phyloP scores from a whole-genome alignment of 2,113 vertebrate species.

The Cyphomyrus discorhynchus region DNA sequence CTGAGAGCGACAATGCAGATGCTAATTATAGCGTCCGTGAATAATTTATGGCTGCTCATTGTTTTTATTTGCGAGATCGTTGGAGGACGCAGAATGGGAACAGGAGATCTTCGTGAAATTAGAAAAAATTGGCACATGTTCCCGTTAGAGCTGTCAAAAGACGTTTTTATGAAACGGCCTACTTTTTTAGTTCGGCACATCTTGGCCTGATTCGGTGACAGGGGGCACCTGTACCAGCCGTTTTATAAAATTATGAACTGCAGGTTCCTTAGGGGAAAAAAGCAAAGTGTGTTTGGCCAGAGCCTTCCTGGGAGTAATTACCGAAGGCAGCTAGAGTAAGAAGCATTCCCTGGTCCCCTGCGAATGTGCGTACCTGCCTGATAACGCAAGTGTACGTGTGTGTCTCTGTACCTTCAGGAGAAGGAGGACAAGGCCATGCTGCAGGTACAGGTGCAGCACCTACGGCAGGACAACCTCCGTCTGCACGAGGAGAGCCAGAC shows the following conservation, averaged over 20 bases:
- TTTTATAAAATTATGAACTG: background rate
- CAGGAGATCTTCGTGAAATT: background rate
- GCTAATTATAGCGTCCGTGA: background rate
- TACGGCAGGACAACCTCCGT: slow-evolving; percentile 73
- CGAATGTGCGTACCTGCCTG: background rate
- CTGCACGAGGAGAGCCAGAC: slow-evolving; percentile 80
- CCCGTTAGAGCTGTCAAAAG: background rate
- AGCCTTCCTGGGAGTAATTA: background rate
- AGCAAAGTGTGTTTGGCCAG: background rate
- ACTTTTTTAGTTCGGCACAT: background rate
- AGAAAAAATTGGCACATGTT: background rate
- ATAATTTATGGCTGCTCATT: background rate
- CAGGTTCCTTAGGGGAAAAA: background rate
- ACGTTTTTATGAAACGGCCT: background rate
- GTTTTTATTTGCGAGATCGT: background rate
- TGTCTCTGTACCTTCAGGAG: slow-evolving; percentile 56
- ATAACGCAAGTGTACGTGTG: background rate
- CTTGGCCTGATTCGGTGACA: background rate
- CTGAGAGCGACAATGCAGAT: background rate
- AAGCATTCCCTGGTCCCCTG: background rate
- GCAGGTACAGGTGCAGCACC: slow-evolving; percentile 72
- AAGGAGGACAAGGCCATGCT: slow-evolving; percentile 79
- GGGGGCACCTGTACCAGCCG: background rate
- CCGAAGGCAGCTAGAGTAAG: background rate
- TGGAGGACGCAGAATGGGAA: background rate